Evolutionary conservation across 2,797 vertebrate genomes (phyloP).

Genomic region (Dallia pectoralis): DNA sequence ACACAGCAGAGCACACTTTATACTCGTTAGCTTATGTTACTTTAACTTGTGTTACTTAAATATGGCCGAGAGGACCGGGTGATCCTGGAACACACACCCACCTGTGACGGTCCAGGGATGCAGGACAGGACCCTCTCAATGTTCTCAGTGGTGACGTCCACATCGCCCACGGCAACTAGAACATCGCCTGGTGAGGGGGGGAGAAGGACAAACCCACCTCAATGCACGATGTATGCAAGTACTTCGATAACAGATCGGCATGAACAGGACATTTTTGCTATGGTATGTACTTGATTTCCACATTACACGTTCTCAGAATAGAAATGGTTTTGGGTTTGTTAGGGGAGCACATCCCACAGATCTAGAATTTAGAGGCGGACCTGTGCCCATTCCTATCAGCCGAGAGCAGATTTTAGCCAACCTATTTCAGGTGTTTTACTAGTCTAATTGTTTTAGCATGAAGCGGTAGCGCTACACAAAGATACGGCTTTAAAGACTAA

Average conservation of each 20-base stretch:
- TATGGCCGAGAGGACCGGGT: not conserved
- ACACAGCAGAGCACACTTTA: not conserved
- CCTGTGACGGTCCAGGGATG: conserved; percentile 93
- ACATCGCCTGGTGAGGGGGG: conserved; percentile 80
- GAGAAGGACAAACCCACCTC: conserved; percentile 20
- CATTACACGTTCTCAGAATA: not conserved
- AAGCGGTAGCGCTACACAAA: conserved; percentile 44
- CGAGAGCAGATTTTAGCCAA: conserved; percentile 30
- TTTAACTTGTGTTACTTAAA: not conserved
- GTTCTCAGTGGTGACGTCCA: conserved; percentile 92
- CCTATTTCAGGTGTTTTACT: conserved; percentile 66
- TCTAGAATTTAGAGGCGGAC: conserved; percentile 24
- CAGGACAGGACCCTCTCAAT: conserved; percentile 95
- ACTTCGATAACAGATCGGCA: not conserved
- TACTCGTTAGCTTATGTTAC: not conserved
- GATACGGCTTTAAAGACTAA: conserved; percentile 60
- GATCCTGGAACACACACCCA: conserved; percentile 50
- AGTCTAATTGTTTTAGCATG: conserved; percentile 71
- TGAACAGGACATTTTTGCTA: not conserved
- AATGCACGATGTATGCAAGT: no score
- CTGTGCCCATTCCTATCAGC: conserved; percentile 26
- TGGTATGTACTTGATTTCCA: not conserved
- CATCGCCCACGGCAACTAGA: conserved; percentile 91
- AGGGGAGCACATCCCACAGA: not conserved
- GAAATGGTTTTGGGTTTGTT: not conserved